Base-by-base conservation (phyloP, 2,113 vertebrate genomes). In the Catharus minimus region DNA sequence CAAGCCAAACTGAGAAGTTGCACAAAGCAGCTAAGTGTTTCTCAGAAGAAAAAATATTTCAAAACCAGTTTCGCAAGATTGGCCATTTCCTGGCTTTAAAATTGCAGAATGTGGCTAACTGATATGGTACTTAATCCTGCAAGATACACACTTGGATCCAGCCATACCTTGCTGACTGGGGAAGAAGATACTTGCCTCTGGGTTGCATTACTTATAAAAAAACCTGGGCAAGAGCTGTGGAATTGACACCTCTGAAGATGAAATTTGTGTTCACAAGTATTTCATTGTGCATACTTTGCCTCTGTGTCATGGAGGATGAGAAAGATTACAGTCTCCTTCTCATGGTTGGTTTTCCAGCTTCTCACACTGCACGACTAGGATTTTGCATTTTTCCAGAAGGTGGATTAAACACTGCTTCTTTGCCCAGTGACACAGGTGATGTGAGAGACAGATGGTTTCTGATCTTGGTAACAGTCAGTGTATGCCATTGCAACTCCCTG, bases 101-200 rank as follows among this genome's bases (percentile, higher is more conserved):
- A 76, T 82, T 58, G 19, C 36, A 44, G 56, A 62, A 50, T 89
- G 65, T 66, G 52, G 26, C 23, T 32, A 43, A 22, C 4, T 67
- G 83, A 17, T 26, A 36, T 2, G 13, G 56, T 15, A 47, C 16
- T 46, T 2, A 0, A 1, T 0, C 0, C 0, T 36, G 27, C 2
- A 16, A 17, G 27, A 38, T 46, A 30, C 2, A 30, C 1, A 4
- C 3, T 24, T 74, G 23, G 43, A 50, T 82, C 23, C 32, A 49
- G 57, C 22, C 14, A 11, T 79, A 15, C 13, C 1, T 0, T 55
- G 19, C 24, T 85, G n/a, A 28, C 19, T n/a, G 9, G 10, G 33
- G 16, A 19, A 58, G 50, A 66, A 57, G 18, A 19, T 7, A 5
- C 13, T 39, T 65, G 30, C 15, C 15, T 61, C 38, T 82, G 43